Evolutionary conservation across 2,888 invertebrate species (phyloP), one percentile per base, ranked within the genome.

Genomic region (Cheilosia urbana): DNA sequence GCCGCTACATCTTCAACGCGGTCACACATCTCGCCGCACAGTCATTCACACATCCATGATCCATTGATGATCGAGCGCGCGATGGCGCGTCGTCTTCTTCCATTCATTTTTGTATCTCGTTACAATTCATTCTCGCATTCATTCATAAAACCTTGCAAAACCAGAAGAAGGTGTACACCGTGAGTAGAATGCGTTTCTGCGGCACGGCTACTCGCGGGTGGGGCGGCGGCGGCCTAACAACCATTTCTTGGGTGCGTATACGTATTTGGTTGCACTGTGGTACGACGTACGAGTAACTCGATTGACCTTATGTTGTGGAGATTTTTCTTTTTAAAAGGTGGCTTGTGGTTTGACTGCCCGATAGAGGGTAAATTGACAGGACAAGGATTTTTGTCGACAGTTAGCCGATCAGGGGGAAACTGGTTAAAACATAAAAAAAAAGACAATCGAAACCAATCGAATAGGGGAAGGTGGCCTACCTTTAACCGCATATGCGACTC

Each of bases 121-220:
- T 84, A 76, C 80, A 80, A 76, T 76, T 80, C 62, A 65, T 71
- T 69, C 72, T 76, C 76, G 75, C 62, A 83, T 83, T 83, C 84
- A 85, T 85, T 85, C 85, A 85, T 80, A 81, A 85, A 85, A 85
- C 80, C 85, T 85, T 85, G 85, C 85, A 66, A 85, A 85, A 85
- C 85, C 69, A 66, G 80, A 77, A 66, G 80, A 77, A 66, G 80
- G 80, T 79, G 62, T 68, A 68, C 21, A 63, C 63, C 17, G 24
- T 47, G 62, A 42, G 60, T 60, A 72, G 60, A 60, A 72, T 60
- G 72, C 47, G 49, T 58, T 58, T 49, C 37, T 53, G 51, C 62
- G 53, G 57, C 17, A 37, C 51, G 65, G 30, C 34, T 27, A 30
- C 34, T 30, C 55, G 21, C 19, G 17, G 73, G 24, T n/a, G 62